Percentiles rank a stretch among this genome's conserved stretches.
Evolutionary conservation across 2,888 invertebrate species (phyloP).

Genomic region (Noctuana brunneofusca): DNA sequence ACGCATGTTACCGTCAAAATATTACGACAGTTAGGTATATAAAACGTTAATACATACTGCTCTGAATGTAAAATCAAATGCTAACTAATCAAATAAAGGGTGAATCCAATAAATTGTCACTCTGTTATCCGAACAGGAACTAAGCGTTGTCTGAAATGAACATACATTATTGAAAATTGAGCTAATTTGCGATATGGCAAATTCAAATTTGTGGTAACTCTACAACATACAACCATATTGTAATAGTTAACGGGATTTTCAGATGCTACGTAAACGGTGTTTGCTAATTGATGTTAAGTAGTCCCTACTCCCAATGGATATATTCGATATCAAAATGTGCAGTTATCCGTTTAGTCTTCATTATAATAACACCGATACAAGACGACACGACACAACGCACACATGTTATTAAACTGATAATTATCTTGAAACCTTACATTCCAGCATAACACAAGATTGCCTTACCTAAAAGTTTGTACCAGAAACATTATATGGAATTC

Average conservation of each 20-base stretch:
- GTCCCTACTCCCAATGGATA: too few species aligned
- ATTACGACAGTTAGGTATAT: too few species aligned
- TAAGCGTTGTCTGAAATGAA: neutral
- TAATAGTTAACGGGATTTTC: neutral
- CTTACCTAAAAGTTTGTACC: neutral
- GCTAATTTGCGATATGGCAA: neutral
- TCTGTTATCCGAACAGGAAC: constrained; percentile 2
- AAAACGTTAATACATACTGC: neutral
- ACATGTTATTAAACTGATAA: too few species aligned
- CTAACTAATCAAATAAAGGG: neutral
- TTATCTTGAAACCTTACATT: too few species aligned
- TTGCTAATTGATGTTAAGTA: too few species aligned
- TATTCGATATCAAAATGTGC: too few species aligned
- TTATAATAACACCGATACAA: too few species aligned
- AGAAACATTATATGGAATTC: neutral
- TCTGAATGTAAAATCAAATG: neutral
- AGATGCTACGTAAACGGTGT: neutral
- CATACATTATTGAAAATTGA: constrained; percentile 2
- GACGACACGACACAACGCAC: too few species aligned
- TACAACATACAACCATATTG: neutral
- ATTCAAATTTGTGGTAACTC: neutral
- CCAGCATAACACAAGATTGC: neutral
- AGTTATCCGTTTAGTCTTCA: too few species aligned
- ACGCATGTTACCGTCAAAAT: too few species aligned
- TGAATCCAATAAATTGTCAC: constrained; percentile 4